Evolutionary conservation across 2,113 vertebrate genomes (phyloP).

Genomic region (Clupea harengus): DNA sequence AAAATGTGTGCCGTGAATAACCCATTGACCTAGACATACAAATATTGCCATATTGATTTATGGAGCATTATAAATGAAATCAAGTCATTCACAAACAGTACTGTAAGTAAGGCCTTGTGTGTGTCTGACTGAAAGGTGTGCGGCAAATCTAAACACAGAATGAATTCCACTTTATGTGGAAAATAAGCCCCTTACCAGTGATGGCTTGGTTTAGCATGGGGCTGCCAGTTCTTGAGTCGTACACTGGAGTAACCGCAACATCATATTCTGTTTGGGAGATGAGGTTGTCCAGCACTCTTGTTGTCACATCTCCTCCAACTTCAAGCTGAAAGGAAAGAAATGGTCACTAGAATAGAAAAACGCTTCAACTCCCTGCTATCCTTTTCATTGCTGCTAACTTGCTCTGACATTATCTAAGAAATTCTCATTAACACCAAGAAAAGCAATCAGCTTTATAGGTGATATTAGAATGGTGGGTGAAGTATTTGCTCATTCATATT

Average conservation of each 20-base stretch:
- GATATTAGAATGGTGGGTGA: background rate
- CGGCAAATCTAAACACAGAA: background rate
- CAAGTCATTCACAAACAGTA: background rate
- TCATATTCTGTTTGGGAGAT: slow-evolving; percentile 85
- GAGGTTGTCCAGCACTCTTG: slow-evolving; percentile 76
- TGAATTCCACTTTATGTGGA: background rate
- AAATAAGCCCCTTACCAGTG: slow-evolving; percentile 75
- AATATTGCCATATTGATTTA: background rate
- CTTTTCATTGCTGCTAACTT: background rate
- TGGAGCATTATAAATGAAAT: background rate
- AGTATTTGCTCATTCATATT: background rate
- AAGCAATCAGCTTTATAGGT: background rate
- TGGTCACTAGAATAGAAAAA: background rate
- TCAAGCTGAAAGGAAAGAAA: slow-evolving; percentile 76
- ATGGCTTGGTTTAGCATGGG: slow-evolving; percentile 74
- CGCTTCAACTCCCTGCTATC: background rate
- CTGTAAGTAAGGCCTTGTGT: background rate
- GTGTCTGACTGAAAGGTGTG: background rate
- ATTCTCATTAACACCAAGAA: background rate
- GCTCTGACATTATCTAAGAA: background rate
- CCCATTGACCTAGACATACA: background rate
- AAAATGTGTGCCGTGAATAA: background rate
- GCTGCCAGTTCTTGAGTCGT: slow-evolving; percentile 79
- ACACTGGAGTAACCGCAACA: slow-evolving; percentile 82
- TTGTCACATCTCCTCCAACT: slow-evolving; percentile 78